Evolutionary conservation across 2,797 vertebrate genomes (phyloP).

Genomic region (Sebastes miniatus): DNA sequence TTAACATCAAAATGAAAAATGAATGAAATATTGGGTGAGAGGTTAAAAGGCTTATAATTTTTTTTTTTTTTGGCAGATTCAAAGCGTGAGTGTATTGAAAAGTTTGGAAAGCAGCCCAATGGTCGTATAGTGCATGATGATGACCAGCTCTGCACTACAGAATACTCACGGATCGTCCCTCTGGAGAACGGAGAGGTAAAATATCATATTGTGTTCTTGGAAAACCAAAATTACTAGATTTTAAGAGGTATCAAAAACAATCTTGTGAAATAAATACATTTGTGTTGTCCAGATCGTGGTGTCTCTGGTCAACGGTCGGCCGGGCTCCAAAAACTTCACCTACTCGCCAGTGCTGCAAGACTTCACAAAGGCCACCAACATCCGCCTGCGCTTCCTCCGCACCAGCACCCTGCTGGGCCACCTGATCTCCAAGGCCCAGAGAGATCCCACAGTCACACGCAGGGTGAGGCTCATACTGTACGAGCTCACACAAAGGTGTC

Average conservation of each 20-base stretch:
- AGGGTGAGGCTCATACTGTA: conserved; percentile 81
- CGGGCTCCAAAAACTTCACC: conserved; percentile 89
- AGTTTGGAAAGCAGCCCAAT: conserved; percentile 86
- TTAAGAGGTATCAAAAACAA: background rate
- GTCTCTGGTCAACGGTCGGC: conserved; percentile 90
- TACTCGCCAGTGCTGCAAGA: conserved; percentile 86
- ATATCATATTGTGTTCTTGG: background rate
- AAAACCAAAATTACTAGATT: background rate
- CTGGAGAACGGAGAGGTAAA: conserved; percentile 94
- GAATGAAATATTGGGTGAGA: background rate
- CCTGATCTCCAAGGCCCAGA: conserved; percentile 90
- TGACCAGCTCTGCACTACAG: conserved; percentile 89
- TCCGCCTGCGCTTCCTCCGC: conserved; percentile 89
- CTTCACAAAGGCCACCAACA: conserved; percentile 93
- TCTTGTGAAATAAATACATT: background rate
- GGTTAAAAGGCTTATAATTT: background rate
- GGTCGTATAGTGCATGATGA: conserved; percentile 79
- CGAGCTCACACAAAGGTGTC: conserved; percentile 45
- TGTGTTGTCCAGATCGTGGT: conserved; percentile 85
- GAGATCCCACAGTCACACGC: conserved; percentile 91
- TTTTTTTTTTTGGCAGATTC: conserved; percentile 79
- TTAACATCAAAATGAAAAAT: background rate
- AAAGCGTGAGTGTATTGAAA: conserved; percentile 86
- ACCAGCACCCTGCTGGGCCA: conserved; percentile 92
- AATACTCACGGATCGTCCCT: conserved; percentile 90